phyloP scores from a whole-genome alignment of 2,113 vertebrate species.

The Carassius auratus region DNA sequence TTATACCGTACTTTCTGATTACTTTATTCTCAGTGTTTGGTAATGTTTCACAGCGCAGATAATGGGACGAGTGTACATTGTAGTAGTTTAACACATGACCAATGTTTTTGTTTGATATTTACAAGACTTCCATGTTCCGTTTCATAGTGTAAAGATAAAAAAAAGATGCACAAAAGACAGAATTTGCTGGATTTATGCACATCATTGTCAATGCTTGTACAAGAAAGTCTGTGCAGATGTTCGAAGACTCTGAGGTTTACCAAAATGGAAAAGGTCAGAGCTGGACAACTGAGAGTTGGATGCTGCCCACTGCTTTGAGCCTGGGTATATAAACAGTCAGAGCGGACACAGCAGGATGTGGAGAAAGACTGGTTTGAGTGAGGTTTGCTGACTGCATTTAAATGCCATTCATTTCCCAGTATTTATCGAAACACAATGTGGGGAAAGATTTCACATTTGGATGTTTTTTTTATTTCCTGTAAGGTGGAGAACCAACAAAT shows the following conservation, averaged over 20 bases:
- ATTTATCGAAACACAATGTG: constrained; percentile 28
- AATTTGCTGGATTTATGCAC: constrained; percentile 38
- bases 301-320: constrained; percentile 11
- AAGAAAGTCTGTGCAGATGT: constrained; percentile 38
- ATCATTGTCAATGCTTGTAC: constrained; percentile 36
- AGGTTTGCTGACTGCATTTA: constrained; percentile 44
- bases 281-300: constrained; percentile 31
- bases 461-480: too few relatives aligned
- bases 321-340: constrained; percentile 35
- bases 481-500: too few relatives aligned
- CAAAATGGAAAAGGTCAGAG: constrained; percentile 46
- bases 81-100: too few relatives aligned
- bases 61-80: not conserved
- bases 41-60: too few relatives aligned
- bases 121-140: not conserved
- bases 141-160: not conserved
- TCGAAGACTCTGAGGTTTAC: constrained; percentile 44
- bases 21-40: too few relatives aligned
- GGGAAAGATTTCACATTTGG: constrained; percentile 21
- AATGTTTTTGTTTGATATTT: too few relatives aligned
- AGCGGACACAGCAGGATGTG: constrained; percentile 36
- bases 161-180: constrained; percentile 35
- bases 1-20: not conserved
- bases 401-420: constrained; percentile 24
- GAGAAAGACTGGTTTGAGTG: constrained; percentile 23